Evolutionary conservation across 2,113 vertebrate species (phyloP).

Genomic region (Solenodon paradoxus): DNA sequence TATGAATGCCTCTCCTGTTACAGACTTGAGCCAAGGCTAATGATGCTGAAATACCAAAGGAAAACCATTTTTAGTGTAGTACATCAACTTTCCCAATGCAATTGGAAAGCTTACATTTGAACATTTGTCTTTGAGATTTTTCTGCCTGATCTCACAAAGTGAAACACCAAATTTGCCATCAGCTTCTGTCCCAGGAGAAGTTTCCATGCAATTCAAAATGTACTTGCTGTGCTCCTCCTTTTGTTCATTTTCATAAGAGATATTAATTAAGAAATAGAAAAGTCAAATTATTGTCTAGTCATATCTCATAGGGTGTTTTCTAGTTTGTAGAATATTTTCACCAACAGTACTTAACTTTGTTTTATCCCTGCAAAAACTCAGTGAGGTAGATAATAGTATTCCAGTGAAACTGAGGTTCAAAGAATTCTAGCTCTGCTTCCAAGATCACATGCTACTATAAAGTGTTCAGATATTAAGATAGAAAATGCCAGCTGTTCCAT

Average conservation of each 20-base stretch:
- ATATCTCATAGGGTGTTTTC: background rate
- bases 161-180: background rate
- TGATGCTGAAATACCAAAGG: background rate
- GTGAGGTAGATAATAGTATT: background rate
- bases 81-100: background rate
- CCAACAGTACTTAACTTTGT: background rate
- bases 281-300: background rate
- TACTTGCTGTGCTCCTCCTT: background rate
- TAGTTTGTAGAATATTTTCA: background rate
- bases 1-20: background rate
- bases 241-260: background rate
- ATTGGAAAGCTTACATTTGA: background rate
- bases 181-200: background rate
- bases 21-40: background rate
- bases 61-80: background rate
- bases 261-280: background rate
- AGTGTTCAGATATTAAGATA: background rate
- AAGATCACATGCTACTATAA: background rate
- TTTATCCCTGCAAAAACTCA: background rate
- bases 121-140: background rate
- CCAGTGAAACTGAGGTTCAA: background rate
- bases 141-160: background rate
- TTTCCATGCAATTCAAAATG: background rate
- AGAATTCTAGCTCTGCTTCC: background rate
- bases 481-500: background rate